phyloP scores from a whole-genome alignment of 2,888 invertebrate species.

The Megamerina dolium region DNA sequence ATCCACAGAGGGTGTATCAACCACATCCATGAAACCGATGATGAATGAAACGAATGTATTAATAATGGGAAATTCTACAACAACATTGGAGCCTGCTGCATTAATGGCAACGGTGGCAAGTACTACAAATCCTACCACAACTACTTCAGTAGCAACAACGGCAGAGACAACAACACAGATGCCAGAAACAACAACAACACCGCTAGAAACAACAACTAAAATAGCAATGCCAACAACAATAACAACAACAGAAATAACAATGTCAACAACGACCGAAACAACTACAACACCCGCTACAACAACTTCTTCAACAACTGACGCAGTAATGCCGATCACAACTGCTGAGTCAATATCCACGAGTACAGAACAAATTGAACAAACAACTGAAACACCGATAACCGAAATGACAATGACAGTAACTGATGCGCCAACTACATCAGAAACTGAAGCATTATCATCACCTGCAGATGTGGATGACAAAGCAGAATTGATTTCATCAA shows the following conservation, averaged over 20 bases:
- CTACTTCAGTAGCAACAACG: constrained; percentile 2
- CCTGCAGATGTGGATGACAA: constrained; percentile 27
- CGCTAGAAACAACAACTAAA: constrained; percentile 6
- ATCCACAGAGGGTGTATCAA: constrained; percentile 21
- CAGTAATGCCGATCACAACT: constrained; percentile 1
- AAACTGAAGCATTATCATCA: constrained; percentile 19
- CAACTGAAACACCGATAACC: background rate
- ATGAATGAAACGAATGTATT: background rate
- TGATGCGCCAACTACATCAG: constrained; percentile 39
- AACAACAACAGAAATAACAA: constrained; percentile 3
- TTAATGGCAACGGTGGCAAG: background rate
- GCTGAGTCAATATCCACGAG: constrained; percentile 21
- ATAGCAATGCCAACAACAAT: constrained; percentile 1
- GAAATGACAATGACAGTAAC: constrained; percentile 27
- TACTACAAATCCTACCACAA: background rate
- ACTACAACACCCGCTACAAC: constrained; percentile 17
- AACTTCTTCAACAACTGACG: constrained; percentile 9
- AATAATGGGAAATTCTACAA: background rate
- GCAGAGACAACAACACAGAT: constrained; percentile 16
- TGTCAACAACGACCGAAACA: background rate
- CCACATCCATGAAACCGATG: constrained; percentile 12
- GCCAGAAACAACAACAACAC: constrained; percentile 14
- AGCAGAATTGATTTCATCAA: constrained; percentile 36
- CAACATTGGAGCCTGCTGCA: background rate
- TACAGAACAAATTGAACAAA: constrained; percentile 20